Evolutionary conservation across 1,140 invertebrate species (phyloP).

Genomic region (Dreissena rostriformis): DNA sequence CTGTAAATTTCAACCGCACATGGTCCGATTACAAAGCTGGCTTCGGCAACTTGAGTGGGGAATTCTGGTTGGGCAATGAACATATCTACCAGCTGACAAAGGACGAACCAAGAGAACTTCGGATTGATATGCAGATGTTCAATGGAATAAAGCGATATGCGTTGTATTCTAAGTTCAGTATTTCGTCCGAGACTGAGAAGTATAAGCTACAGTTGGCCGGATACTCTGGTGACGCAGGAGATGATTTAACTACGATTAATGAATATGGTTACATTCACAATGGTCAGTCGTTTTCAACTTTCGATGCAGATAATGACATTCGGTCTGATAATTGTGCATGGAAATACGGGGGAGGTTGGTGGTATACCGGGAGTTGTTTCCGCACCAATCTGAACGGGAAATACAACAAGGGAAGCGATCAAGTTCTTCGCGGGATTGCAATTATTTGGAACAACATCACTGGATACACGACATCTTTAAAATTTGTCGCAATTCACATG

Average conservation of each 20-base stretch:
- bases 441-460: no score
- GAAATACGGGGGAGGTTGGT: constrained; percentile 41
- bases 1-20: constrained; percentile 30
- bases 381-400: constrained; percentile 47
- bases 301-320: constrained; percentile 37
- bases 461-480: no score
- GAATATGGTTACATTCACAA: neutral
- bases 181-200: neutral
- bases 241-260: no score
- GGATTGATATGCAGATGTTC: constrained; percentile 22
- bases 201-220: constrained; percentile 29
- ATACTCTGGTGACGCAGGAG: constrained; percentile 41
- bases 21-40: constrained; percentile 41
- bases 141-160: constrained; percentile 22
- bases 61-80: constrained; percentile 43
- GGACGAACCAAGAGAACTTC: neutral
- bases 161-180: constrained; percentile 5
- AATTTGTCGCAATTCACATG: no score
- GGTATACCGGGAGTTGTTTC: constrained; percentile 34
- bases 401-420: neutral
- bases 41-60: constrained; percentile 37
- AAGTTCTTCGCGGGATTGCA: no score
- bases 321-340: constrained; percentile 14
- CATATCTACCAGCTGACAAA: constrained; percentile 33
- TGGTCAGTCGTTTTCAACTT: constrained; percentile 43